Evolutionary conservation across 2,888 invertebrate species (phyloP).

Genomic region (Lepidocyrtoides sp.): DNA sequence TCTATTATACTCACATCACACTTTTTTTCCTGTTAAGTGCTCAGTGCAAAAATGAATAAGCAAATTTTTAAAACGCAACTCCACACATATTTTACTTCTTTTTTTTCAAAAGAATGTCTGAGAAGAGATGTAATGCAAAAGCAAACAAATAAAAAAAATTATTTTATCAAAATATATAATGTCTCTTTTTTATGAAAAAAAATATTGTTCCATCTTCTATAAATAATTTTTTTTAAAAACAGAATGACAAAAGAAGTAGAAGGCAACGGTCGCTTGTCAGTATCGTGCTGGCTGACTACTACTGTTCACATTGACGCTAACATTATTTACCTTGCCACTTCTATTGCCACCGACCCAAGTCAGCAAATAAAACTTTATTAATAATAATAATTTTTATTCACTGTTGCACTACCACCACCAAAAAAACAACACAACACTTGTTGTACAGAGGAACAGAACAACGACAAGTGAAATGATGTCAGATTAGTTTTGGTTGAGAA

Average conservation of each 20-base stretch:
- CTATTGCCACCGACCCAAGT: slow-evolving; percentile 55
- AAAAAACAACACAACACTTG: not conserved
- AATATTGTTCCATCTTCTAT: too few species aligned
- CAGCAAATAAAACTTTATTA: not conserved
- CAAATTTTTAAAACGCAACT: slow-evolving; percentile 45
- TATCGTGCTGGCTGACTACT: slow-evolving; percentile 53
- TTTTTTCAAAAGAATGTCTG: not conserved
- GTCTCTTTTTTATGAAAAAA: too few species aligned
- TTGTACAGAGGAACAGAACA: not conserved
- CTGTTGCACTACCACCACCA: slow-evolving; percentile 1
- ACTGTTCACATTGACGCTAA: slow-evolving; percentile 17
- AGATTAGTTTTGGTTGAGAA: slow-evolving; percentile 71
- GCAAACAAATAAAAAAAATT: slow-evolving; percentile 55
- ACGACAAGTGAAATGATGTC: slow-evolving; percentile 50
- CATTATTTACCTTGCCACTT: slow-evolving; percentile 41
- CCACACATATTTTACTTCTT: too few species aligned
- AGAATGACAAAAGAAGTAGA: slow-evolving; percentile 1
- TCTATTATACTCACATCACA: not conserved
- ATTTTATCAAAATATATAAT: too few species aligned
- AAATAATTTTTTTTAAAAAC: too few species aligned
- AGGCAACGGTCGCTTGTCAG: slow-evolving; percentile 61
- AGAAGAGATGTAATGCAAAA: not conserved
- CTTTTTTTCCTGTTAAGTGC: not conserved
- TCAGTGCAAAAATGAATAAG: not conserved
- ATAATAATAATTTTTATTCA: not conserved